Evolutionary conservation across 2,113 vertebrate species (phyloP).

Genomic region (Ctenodactylus gundi): DNA sequence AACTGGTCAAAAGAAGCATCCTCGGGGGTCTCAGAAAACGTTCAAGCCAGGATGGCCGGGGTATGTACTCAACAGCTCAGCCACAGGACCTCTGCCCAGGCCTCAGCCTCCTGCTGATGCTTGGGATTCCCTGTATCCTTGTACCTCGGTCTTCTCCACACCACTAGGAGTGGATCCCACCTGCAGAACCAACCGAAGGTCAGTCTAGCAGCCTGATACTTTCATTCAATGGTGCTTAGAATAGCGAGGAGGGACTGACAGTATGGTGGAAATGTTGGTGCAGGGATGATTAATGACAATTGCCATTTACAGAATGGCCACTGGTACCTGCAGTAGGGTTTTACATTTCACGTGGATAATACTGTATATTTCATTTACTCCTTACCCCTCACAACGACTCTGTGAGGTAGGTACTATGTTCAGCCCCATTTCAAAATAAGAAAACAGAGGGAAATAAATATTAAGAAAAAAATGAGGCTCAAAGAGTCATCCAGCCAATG

Average conservation of each 20-base stretch:
- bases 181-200: not conserved
- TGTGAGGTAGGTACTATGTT: not conserved
- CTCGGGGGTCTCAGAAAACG: not conserved
- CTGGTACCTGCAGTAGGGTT: not conserved
- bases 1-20: not conserved
- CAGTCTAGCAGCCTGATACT: not conserved
- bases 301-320: not conserved
- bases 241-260: not conserved
- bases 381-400: not conserved
- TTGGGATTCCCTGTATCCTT: accelerated
- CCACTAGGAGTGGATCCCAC: not conserved
- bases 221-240: not conserved
- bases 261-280: not conserved
- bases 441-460: too few species aligned
- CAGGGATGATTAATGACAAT: not conserved
- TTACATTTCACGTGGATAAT: not conserved
- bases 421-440: not conserved
- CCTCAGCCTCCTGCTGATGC: not conserved
- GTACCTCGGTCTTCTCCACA: not conserved
- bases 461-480: too few species aligned
- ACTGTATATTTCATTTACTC: not conserved
- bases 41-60: not conserved
- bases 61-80: not conserved
- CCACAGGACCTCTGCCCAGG: not conserved
- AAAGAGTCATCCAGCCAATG: too few species aligned